phyloP scores from a whole-genome alignment of 2,113 vertebrate genomes.

The Myotis lucifugus region DNA sequence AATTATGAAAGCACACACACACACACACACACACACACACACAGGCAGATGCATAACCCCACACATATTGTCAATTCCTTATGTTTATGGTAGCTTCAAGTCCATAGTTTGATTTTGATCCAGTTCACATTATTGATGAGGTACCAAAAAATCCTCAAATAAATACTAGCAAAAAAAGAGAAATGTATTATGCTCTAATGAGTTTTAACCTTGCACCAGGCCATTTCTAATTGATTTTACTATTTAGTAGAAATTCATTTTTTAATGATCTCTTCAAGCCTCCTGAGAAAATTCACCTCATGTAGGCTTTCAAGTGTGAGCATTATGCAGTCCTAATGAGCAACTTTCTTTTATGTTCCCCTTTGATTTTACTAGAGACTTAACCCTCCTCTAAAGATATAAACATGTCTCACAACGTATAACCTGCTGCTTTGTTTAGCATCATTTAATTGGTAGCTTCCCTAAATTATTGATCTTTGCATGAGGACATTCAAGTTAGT shows the following conservation, averaged over 20 bases:
- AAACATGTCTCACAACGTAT: slow-evolving; percentile 35
- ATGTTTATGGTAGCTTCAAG: background rate
- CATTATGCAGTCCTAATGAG: slow-evolving; percentile 68
- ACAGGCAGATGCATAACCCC: background rate
- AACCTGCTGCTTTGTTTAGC: slow-evolving; percentile 65
- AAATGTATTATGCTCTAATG: slow-evolving; percentile 30
- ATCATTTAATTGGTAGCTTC: slow-evolving; percentile 67
- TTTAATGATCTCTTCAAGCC: slow-evolving; percentile 77
- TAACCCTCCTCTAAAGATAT: slow-evolving; percentile 60
- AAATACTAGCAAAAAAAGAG: slow-evolving; percentile 5
- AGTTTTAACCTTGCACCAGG: slow-evolving; percentile 52
- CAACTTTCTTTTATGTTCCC: slow-evolving; percentile 55
- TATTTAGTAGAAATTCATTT: slow-evolving; percentile 76
- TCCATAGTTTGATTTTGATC: background rate
- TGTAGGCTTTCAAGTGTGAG: slow-evolving; percentile 62
- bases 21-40: background rate
- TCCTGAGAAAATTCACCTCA: slow-evolving; percentile 55
- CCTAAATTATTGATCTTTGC: slow-evolving; percentile 45
- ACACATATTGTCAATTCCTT: background rate
- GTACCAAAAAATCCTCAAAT: slow-evolving; percentile 14
- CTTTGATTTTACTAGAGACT: slow-evolving; percentile 70
- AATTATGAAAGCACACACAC: background rate
- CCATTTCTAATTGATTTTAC: slow-evolving; percentile 69
- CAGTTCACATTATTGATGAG: background rate
- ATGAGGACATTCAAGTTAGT: background rate